phyloP scores from a whole-genome alignment of 2,888 invertebrate genomes.

The Dendrolimus houi region DNA sequence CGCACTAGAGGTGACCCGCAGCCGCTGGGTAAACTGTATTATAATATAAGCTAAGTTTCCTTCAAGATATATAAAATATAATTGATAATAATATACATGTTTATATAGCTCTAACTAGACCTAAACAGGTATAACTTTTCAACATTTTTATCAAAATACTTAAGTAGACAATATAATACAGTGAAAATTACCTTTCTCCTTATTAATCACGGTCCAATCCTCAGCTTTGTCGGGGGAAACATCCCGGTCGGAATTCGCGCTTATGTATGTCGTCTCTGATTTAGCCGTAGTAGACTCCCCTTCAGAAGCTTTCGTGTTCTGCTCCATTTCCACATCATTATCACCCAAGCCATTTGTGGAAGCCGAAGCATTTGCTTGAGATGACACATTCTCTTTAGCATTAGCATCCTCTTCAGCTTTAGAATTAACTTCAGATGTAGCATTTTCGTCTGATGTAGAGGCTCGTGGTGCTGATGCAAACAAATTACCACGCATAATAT shows the following conservation, averaged over 20 bases:
- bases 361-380: background rate
- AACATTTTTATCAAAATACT: background rate
- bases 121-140: too few relatives aligned
- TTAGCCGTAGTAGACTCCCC: constrained; percentile 4
- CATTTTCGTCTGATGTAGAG: background rate
- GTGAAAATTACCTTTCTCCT: constrained; percentile 44
- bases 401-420: background rate
- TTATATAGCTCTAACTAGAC: too few relatives aligned
- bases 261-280: background rate
- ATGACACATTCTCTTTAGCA: background rate
- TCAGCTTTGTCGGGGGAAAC: constrained; percentile 44
- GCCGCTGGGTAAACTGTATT: too few relatives aligned
- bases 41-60: too few relatives aligned
- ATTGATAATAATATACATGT: too few relatives aligned
- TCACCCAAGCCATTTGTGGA: constrained; percentile 5
- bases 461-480: background rate
- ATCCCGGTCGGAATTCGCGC: constrained; percentile 22
- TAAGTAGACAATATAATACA: background rate
- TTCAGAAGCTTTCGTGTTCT: constrained; percentile 17
- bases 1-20: too few relatives aligned
- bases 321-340: constrained; percentile 33
- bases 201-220: constrained; percentile 58
- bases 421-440: background rate
- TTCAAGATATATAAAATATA: too few relatives aligned
- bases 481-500: background rate